Evolutionary conservation across 2,888 invertebrate species (phyloP).

Genomic region (Calliphora vomitoria): DNA sequence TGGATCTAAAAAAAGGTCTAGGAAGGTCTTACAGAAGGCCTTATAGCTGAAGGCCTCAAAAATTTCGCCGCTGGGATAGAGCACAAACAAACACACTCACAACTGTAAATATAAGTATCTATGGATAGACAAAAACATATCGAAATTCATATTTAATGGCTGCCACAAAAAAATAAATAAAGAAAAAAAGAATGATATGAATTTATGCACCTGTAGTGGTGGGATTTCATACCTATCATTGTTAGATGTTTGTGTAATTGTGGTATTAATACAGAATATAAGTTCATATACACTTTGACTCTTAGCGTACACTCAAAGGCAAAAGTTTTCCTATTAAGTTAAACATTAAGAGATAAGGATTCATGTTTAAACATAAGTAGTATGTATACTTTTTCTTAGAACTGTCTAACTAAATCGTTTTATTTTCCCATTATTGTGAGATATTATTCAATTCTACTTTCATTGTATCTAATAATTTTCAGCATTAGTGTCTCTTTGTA

Average conservation of each 20-base stretch:
- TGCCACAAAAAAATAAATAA: neutral
- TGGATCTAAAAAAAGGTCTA: no score
- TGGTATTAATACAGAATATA: neutral
- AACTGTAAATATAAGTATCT: neutral
- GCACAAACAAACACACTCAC: neutral
- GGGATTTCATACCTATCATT: neutral
- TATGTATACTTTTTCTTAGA: neutral
- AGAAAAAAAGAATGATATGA: neutral
- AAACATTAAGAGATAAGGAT: neutral
- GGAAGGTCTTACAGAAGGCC: no score
- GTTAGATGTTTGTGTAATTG: neutral
- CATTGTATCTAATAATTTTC: neutral
- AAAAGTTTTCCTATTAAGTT: neutral
- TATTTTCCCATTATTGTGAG: neutral
- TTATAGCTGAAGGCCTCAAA: no score
- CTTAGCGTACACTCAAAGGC: neutral
- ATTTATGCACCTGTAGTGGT: constrained; percentile 1
- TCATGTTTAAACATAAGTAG: neutral
- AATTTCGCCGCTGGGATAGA: no score
- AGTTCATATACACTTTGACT: neutral
- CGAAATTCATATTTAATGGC: neutral
- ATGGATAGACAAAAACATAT: neutral
- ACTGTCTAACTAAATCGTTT: neutral
- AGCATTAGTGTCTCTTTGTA: neutral
- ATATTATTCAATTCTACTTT: neutral